Evolutionary conservation across 2,888 invertebrate genomes (phyloP), one percentile per base, ranked within the genome.

Genomic region (Plebejus anna): DNA sequence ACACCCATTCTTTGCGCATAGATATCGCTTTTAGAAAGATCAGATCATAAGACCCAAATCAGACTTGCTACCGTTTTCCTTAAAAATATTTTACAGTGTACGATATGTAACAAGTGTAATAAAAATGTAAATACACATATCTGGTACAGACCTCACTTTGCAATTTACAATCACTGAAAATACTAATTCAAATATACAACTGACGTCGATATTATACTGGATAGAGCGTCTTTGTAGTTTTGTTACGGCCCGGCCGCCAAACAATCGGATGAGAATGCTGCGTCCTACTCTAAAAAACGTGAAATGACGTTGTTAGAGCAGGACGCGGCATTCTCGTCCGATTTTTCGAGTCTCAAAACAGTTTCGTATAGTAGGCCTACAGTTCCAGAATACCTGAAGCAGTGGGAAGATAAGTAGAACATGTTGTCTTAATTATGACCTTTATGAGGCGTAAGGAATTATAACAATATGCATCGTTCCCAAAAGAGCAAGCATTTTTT

Each of bases 51-150:
- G 66, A 66, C 32, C 66, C 36, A 22, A 51, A 73, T 22, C 73
- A 32, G 73, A 51, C 72, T 66, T 51, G 73, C 73, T 73, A 73
- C 73, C 78, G 70, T 42, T 76, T 75, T 75, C 78, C 77, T 61
- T 83, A 82, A 81, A 81, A 83, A 82, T 84, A 81, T 83, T 84
- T 84, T 88, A 89, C 85, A 88, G 91, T 92, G 91, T 88, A 89
- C 87, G 90, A 91, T 91, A 92, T 91, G 90, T 92, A 92, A 92
- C 91, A 86, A 91, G 92, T 91, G 92, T 89, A 82, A 82, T 82
- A 85, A 86, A 83, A 86, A 84, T 79, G 87, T 89, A 90, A 90
- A 90, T 89, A 89, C 89, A 89, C 85, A 84, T 86, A 87, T 89
- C 88, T 87, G 87, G 88, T 89, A 89, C 89, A 82, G 83, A 87